phyloP scores from a whole-genome alignment of 2,888 invertebrate species.

The Rhimphoctona megacephalus region DNA sequence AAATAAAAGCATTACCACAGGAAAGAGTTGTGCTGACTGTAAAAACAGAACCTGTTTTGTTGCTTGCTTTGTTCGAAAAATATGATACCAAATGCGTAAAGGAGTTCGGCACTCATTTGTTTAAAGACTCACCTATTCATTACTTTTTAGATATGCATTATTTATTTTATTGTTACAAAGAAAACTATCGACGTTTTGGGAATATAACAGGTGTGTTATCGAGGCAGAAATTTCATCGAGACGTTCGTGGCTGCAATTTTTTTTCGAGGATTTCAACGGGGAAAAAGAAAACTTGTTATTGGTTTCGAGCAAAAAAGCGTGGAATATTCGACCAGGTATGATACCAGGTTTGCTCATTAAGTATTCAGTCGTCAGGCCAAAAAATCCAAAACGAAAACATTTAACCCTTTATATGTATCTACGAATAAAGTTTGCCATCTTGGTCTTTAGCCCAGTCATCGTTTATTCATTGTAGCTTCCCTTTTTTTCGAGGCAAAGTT shows the following conservation, averaged over 20 bases:
- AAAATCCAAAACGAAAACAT: conserved; percentile 18
- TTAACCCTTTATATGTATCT: conserved; percentile 16
- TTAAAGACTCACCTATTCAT: not conserved
- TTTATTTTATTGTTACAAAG: not conserved
- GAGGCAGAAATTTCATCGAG: conserved; percentile 24
- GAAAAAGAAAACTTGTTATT: conserved; percentile 7
- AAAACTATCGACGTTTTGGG: not conserved
- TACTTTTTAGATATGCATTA: not conserved
- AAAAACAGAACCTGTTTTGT: not conserved
- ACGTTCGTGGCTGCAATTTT: conserved; percentile 11
- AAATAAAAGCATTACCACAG: not conserved
- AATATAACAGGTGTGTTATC: conserved; percentile 12
- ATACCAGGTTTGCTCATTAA: not conserved
- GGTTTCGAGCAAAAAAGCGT: not conserved
- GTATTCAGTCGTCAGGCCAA: conserved; percentile 22
- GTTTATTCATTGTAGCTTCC: conserved; percentile 16
- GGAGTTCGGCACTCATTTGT: not conserved
- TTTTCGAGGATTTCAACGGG: conserved; percentile 7
- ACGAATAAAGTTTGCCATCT: conserved; percentile 5
- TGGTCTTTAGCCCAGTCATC: conserved; percentile 14
- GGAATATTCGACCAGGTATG: not conserved
- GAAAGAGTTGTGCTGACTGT: not conserved
- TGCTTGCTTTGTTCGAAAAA: not conserved
- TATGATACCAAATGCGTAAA: not conserved
- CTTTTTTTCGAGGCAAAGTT: not conserved